A percentile compares a stretch with the other conserved stretches of the same genome.
These are phyloP conservation scores for Drosophila paucipuncta DNA, from an alignment of 2,888 invertebrate species.

Conservation along the genomic window DNA sequence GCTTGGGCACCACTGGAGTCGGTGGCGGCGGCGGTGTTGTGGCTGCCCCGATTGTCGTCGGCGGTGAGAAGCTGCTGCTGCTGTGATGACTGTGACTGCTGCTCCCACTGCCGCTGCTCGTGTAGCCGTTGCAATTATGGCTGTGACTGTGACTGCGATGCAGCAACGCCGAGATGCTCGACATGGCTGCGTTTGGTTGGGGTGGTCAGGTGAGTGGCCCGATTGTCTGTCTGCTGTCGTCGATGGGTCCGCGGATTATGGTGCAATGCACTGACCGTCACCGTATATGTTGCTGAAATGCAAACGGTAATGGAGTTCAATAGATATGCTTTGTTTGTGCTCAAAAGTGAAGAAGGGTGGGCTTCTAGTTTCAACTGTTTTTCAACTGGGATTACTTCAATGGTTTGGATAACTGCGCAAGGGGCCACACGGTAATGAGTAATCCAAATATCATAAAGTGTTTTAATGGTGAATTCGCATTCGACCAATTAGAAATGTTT, in stretches of 20 bases:
- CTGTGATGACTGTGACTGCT: slow-evolving; percentile 64
- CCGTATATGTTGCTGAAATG: slow-evolving; percentile 56
- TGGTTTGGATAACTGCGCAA: neutral
- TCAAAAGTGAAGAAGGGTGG: neutral
- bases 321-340: slow-evolving; percentile 66
- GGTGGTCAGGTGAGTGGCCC: slow-evolving; percentile 13
- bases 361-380: neutral
- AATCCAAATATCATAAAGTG: slow-evolving; percentile 3
- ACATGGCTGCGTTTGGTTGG: slow-evolving; percentile 45
- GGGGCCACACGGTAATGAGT: slow-evolving; percentile 11
- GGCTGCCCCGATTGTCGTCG: slow-evolving; percentile 50
- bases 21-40: slow-evolving; percentile 52
- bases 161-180: slow-evolving; percentile 74
- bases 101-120: slow-evolving; percentile 63
- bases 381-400: slow-evolving; percentile 2
- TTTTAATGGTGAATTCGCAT: slow-evolving; percentile 7
- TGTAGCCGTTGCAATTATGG: slow-evolving; percentile 65
- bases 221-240: slow-evolving; percentile 7
- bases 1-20: slow-evolving; percentile 42
- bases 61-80: slow-evolving; percentile 73
- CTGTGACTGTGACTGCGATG: slow-evolving; percentile 69
- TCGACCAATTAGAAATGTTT: neutral
- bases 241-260: neutral
- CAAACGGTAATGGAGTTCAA: slow-evolving; percentile 71
- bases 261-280: slow-evolving; percentile 41